A percentile compares a stretch with the other conserved stretches of the same genome.
Conservation (phyloP, 2,113 vertebrate species). For the Pao palembangensis region DNA sequence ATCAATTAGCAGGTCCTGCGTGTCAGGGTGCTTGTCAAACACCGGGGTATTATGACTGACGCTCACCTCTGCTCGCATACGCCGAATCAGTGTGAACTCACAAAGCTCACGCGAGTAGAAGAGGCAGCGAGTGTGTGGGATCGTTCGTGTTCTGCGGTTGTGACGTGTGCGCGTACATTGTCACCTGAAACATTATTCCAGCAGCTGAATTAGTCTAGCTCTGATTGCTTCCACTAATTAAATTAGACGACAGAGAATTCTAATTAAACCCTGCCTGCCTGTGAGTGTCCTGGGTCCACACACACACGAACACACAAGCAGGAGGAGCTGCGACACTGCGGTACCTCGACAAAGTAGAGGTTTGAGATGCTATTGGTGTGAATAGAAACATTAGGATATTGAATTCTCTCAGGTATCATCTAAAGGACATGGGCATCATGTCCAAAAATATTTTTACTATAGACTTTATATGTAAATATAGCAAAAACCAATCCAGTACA, state of each 20-base stretch:
- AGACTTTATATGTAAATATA: no score
- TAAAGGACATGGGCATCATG: no score
- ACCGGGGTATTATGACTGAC: conserved; percentile 31
- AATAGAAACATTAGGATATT: no score
- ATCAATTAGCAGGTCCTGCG: conserved; percentile 33
- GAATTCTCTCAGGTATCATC: no score
- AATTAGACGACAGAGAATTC: conserved; percentile 69
- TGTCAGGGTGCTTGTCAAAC: conserved; percentile 43
- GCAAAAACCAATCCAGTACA: no score
- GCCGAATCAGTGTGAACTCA: conserved; percentile 34
- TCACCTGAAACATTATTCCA: conserved; percentile 61
- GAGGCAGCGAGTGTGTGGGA: conserved; percentile 4
- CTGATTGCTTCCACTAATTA: conserved; percentile 68
- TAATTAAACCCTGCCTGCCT: conserved; percentile 64
- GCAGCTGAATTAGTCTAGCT: conserved; percentile 59
- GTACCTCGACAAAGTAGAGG: conserved; percentile 22
- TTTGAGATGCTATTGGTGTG: neutral
- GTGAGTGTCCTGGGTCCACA: conserved; percentile 42
- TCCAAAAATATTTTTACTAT: no score
- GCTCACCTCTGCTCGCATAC: conserved; percentile 50
- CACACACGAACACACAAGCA: conserved; percentile 18
- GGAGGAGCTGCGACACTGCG: neutral
- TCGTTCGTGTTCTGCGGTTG: conserved; percentile 1
- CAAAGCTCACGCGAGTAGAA: conserved; percentile 17
- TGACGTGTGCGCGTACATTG: conserved; percentile 21